Conservation (phyloP, 2,797 vertebrate species). For the Paratrypauchen microcephalus region DNA sequence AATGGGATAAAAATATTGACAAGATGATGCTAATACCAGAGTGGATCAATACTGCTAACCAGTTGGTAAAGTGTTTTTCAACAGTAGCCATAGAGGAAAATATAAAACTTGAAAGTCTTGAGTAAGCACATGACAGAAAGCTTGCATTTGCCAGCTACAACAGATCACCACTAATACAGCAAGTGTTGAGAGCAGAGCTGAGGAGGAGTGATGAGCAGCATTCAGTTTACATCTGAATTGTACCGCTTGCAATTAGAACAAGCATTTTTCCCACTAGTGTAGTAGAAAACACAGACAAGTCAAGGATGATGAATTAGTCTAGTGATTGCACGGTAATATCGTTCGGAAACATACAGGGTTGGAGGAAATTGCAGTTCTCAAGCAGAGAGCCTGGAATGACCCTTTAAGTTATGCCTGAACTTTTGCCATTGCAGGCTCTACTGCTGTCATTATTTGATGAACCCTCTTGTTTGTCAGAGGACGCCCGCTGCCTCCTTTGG, state of each 20-base stretch:
- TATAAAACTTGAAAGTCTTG: slow-evolving; percentile 46
- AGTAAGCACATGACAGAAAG: slow-evolving; percentile 43
- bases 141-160: slow-evolving; percentile 39
- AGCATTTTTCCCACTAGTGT: slow-evolving; percentile 52
- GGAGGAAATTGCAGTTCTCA: slow-evolving; percentile 73
- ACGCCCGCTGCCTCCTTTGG: slow-evolving; percentile 36
- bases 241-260: slow-evolving; percentile 70
- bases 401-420: slow-evolving; percentile 67
- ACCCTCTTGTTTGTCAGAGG: slow-evolving; percentile 45
- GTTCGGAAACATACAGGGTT: slow-evolving; percentile 64
- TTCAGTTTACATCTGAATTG: slow-evolving; percentile 59
- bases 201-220: slow-evolving; percentile 46
- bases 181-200: slow-evolving; percentile 33
- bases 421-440: slow-evolving; percentile 58
- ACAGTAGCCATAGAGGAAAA: slow-evolving; percentile 38
- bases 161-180: slow-evolving; percentile 49
- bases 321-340: slow-evolving; percentile 73
- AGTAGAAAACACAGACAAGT: slow-evolving; percentile 70
- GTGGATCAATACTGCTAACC: slow-evolving; percentile 56
- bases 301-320: slow-evolving; percentile 76
- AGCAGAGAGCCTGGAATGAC: slow-evolving; percentile 71
- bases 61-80: slow-evolving; percentile 59
- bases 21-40: slow-evolving; percentile 57
- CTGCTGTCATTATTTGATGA: slow-evolving; percentile 57
- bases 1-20: slow-evolving; percentile 48